These are phyloP conservation scores for Eutrigla gurnardus DNA, from an alignment of 2,797 vertebrate genomes.

Conservation along the genomic window DNA sequence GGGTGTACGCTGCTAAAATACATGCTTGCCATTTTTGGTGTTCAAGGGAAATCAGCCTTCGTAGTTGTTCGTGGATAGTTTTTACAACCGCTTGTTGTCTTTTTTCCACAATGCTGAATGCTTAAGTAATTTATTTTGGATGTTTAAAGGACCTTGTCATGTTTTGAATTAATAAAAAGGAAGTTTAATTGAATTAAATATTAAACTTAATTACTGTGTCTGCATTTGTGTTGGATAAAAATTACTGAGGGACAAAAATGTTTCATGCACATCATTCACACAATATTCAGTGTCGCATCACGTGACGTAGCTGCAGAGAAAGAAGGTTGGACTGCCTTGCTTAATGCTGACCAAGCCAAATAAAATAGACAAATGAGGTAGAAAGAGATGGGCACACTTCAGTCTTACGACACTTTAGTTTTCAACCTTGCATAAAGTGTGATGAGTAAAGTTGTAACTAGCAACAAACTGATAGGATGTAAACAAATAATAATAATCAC, in stretches of 20 bases:
- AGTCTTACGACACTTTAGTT: neutral
- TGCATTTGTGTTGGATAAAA: neutral
- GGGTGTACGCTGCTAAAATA: slow-evolving; percentile 29
- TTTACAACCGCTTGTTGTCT: slow-evolving; percentile 41
- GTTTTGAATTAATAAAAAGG: slow-evolving; percentile 47
- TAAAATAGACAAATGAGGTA: neutral
- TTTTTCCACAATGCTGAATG: slow-evolving; percentile 56
- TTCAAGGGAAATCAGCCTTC: slow-evolving; percentile 70
- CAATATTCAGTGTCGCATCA: neutral
- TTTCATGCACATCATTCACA: neutral
- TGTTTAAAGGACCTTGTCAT: slow-evolving; percentile 57
- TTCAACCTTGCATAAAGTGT: too few relatives aligned
- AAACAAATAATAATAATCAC: too few relatives aligned
- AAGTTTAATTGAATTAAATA: slow-evolving; percentile 60
- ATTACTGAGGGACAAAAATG: neutral
- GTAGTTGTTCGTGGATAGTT: slow-evolving; percentile 42
- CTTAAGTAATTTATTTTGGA: slow-evolving; percentile 68
- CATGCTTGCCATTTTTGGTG: slow-evolving; percentile 55
- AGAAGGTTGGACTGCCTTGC: neutral
- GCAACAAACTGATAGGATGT: too few relatives aligned
- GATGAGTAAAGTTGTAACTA: too few relatives aligned
- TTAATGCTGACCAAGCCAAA: neutral
- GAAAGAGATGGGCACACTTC: neutral
- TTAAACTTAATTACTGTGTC: slow-evolving; percentile 29
- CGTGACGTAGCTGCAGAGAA: neutral